Percentiles rank a stretch among this genome's conserved stretches.
Conservation (phyloP, 2,888 invertebrate genomes). For the Cancer borealis region DNA sequence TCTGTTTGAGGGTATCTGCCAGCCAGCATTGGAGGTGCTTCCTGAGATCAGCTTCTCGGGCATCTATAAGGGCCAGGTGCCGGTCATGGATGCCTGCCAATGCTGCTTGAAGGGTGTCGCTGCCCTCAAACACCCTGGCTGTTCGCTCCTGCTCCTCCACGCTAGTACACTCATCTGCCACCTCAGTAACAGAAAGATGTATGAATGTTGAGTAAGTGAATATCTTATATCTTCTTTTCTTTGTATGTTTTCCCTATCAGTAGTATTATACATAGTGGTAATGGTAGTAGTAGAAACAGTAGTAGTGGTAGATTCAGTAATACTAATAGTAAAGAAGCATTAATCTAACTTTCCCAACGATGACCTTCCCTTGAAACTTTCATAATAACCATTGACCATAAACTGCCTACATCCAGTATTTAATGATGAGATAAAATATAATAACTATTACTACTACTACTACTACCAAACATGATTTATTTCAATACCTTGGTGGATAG, state of each 20-base stretch:
- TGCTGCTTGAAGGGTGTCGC: slow-evolving; percentile 71
- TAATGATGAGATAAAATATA: no score
- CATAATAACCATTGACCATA: no score
- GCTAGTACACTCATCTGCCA: slow-evolving; percentile 48
- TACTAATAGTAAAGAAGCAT: neutral
- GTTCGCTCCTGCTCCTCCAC: slow-evolving; percentile 56
- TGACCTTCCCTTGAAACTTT: no score
- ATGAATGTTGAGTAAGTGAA: neutral
- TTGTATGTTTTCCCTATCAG: neutral
- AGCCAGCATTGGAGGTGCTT: slow-evolving; percentile 73
- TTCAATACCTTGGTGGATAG: slow-evolving; percentile 63
- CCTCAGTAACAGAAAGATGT: neutral
- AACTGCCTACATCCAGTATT: no score
- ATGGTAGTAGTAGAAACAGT: neutral
- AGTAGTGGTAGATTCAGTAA: neutral
- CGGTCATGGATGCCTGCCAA: slow-evolving; percentile 76
- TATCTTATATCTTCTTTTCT: neutral
- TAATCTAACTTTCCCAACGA: no score
- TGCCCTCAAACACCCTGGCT: slow-evolving; percentile 73
- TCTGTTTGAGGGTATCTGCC: slow-evolving; percentile 60
- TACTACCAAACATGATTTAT: neutral
- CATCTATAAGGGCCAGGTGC: slow-evolving; percentile 70
- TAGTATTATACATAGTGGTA: neutral
- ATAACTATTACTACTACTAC: neutral
- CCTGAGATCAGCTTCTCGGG: slow-evolving; percentile 71